A percentile compares a stretch with the other conserved stretches of the same genome.
Conservation (phyloP, 2,888 invertebrate genomes). For the Hemithea aestivaria region DNA sequence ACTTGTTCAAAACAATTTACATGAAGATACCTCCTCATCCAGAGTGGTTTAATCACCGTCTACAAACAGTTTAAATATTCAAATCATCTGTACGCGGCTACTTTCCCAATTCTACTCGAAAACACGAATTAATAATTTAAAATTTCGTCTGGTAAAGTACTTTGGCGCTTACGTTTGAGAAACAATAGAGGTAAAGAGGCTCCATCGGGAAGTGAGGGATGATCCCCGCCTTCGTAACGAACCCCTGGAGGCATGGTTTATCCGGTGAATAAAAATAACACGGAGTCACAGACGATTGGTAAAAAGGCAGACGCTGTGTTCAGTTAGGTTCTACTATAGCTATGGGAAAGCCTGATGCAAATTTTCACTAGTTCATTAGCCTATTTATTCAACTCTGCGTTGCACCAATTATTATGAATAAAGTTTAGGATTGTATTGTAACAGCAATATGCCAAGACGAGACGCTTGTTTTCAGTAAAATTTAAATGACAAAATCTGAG, state of each 20-base stretch:
- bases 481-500: too few relatives aligned
- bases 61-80: conserved; percentile 59
- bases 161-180: conserved; percentile 27
- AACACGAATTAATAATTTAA: conserved; percentile 55
- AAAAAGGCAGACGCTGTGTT: too few relatives aligned
- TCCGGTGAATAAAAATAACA: conserved; percentile 55
- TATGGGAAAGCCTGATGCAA: too few relatives aligned
- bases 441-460: too few relatives aligned
- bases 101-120: conserved; percentile 45
- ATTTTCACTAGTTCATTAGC: too few relatives aligned
- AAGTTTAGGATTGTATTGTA: too few relatives aligned
- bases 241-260: conserved; percentile 54
- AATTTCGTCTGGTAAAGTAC: conserved; percentile 32
- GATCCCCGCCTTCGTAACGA: conserved; percentile 55
- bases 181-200: conserved; percentile 31
- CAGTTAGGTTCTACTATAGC: background rate
- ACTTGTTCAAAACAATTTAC: too few relatives aligned
- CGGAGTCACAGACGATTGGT: too few relatives aligned
- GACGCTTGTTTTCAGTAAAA: too few relatives aligned
- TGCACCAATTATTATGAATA: too few relatives aligned
- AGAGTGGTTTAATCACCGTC: conserved; percentile 51
- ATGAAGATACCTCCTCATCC: conserved; percentile 24
- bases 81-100: conserved; percentile 54
- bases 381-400: too few relatives aligned
- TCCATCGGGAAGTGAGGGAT: conserved; percentile 39